Conservation (phyloP, 2,888 invertebrate genomes). For the Eilema caniola region DNA sequence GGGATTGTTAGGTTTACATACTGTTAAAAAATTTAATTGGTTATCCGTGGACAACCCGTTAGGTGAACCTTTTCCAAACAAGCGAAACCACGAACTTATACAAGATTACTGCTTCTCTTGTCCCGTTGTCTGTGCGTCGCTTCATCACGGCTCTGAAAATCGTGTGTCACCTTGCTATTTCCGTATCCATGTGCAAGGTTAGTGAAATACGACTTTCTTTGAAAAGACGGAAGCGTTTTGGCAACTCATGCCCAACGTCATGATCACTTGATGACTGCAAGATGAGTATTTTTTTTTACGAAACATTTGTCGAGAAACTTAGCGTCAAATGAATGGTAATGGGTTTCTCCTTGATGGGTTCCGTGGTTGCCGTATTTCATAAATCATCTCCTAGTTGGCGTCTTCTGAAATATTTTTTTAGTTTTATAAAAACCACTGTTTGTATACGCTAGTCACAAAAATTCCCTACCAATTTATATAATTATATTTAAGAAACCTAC, state of each 20-base stretch:
- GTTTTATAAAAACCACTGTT: too few relatives aligned
- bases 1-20: too few relatives aligned
- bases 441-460: too few relatives aligned
- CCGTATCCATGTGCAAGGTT: conserved; percentile 57
- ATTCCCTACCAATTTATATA: too few relatives aligned
- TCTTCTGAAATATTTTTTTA: neutral
- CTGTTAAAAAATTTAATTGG: neutral
- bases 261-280: conserved; percentile 20
- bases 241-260: conserved; percentile 42
- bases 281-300: conserved; percentile 30
- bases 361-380: neutral
- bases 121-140: neutral
- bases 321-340: conserved; percentile 42
- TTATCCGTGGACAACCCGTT: neutral
- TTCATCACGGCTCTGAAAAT: conserved; percentile 48
- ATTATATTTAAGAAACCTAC: too few relatives aligned
- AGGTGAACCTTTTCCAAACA: neutral
- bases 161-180: conserved; percentile 56
- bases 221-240: conserved; percentile 45
- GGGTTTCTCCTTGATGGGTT: conserved; percentile 30
- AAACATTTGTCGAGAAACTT: conserved; percentile 32
- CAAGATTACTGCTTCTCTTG: neutral
- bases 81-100: neutral
- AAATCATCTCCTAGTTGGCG: neutral
- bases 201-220: conserved; percentile 44